Evolutionary conservation across 2,888 invertebrate genomes (phyloP).

Genomic region (Lasiommata megera): DNA sequence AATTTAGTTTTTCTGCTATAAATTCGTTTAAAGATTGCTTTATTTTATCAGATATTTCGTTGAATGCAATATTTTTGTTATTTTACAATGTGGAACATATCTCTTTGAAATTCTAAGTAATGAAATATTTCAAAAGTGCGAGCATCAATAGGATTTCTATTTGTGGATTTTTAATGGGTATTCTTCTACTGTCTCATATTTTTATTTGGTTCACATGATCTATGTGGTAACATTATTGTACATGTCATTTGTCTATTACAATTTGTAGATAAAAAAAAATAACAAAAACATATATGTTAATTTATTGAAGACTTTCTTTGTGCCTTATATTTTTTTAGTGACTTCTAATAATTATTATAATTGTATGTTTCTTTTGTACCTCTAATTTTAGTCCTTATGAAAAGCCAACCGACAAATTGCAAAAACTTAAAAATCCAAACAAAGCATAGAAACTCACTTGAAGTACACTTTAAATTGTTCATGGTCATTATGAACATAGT

Average conservation of each 20-base stretch:
- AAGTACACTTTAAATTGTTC: no score
- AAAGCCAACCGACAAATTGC: neutral
- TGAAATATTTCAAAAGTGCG: no score
- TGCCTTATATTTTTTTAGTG: constrained; percentile 59
- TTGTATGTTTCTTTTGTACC: constrained; percentile 19
- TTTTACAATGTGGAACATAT: no score
- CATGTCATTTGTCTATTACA: neutral
- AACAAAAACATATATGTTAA: neutral
- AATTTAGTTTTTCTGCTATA: neutral
- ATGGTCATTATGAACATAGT: no score
- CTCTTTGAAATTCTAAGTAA: no score
- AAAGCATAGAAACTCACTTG: no score
- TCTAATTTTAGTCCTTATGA: neutral
- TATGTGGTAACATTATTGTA: neutral
- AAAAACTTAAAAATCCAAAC: neutral
- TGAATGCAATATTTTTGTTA: no score
- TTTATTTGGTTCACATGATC: neutral
- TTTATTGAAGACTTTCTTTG: constrained; percentile 44
- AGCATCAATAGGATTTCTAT: no score
- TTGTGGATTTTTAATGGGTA: no score
- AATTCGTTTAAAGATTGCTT: neutral
- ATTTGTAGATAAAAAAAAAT: no score
- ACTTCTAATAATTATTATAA: constrained; percentile 13
- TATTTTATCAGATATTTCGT: neutral
- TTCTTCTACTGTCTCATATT: neutral